phyloP scores from a whole-genome alignment of 2,888 invertebrate species.

The Uropetala carovei region DNA sequence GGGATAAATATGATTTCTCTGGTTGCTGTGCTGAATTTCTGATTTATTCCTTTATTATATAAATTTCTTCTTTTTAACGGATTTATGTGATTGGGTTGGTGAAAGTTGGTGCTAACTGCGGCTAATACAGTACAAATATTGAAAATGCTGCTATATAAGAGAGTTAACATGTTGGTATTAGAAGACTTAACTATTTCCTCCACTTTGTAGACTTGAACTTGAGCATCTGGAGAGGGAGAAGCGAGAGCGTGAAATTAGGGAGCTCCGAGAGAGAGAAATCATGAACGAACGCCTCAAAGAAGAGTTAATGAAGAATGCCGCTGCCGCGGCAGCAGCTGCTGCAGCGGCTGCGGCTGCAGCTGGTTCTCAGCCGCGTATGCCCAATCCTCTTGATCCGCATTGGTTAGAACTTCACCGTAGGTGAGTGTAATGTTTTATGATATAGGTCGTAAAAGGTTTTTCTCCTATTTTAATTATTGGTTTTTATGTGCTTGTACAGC shows the following conservation, averaged over 20 bases:
- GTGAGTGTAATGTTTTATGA: constrained; percentile 73
- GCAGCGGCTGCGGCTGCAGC: constrained; percentile 65
- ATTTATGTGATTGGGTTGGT: too few species aligned
- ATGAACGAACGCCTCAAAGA: constrained; percentile 91
- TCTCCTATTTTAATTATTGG: too few species aligned
- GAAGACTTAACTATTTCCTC: too few species aligned
- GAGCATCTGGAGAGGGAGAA: constrained; percentile 86
- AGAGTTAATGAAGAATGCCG: constrained; percentile 87
- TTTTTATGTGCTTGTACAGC: neutral
- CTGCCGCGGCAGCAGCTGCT: constrained; percentile 75
- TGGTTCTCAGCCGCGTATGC: constrained; percentile 78
- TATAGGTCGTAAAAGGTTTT: too few species aligned
- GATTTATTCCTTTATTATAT: too few species aligned
- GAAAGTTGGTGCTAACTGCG: too few species aligned
- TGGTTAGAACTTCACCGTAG: constrained; percentile 94
- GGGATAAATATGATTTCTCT: too few species aligned
- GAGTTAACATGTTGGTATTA: too few species aligned
- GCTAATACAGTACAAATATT: too few species aligned
- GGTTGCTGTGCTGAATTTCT: too few species aligned
- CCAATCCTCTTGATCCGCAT: constrained; percentile 75
- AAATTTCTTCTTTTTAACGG: too few species aligned
- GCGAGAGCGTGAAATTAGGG: constrained; percentile 80
- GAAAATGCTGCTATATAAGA: too few species aligned
- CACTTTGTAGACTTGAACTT: constrained; percentile 74
- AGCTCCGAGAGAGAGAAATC: constrained; percentile 84